Conservation (phyloP, 2,113 vertebrate genomes). For the Oceanites oceanicus region DNA sequence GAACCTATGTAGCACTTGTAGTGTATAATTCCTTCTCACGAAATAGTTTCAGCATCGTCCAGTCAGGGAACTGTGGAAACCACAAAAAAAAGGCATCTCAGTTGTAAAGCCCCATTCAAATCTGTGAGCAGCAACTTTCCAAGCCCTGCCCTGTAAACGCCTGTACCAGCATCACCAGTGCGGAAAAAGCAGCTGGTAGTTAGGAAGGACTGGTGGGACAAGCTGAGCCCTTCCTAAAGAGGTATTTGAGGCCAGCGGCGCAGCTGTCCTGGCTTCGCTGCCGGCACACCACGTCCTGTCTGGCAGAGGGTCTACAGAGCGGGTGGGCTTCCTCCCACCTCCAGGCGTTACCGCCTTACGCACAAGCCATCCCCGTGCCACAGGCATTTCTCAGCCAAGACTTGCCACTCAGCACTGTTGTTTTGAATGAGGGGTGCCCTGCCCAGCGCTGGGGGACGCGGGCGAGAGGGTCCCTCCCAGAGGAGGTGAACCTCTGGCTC, state of each 20-base stretch:
- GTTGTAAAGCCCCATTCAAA: not conserved
- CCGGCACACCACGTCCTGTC: no score
- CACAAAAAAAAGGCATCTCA: not conserved
- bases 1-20: not conserved
- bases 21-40: not conserved
- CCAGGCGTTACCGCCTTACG: not conserved
- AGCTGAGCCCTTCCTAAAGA: not conserved
- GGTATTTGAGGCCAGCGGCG: not conserved
- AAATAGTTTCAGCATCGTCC: not conserved
- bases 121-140: not conserved
- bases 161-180: not conserved
- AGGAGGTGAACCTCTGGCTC: not conserved
- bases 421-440: not conserved
- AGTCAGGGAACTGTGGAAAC: not conserved
- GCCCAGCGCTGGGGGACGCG: fast-evolving
- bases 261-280: not conserved
- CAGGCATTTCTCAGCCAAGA: not conserved
- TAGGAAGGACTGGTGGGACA: not conserved
- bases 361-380: fast-evolving
- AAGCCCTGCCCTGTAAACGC: not conserved
- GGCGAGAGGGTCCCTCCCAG: not conserved
- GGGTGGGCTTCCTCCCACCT: not conserved
- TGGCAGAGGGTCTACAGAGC: not conserved
- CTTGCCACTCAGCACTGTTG: not conserved
- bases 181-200: not conserved